Base-by-base conservation (phyloP, 2,888 invertebrate species). In the Ophion slaviceki region DNA sequence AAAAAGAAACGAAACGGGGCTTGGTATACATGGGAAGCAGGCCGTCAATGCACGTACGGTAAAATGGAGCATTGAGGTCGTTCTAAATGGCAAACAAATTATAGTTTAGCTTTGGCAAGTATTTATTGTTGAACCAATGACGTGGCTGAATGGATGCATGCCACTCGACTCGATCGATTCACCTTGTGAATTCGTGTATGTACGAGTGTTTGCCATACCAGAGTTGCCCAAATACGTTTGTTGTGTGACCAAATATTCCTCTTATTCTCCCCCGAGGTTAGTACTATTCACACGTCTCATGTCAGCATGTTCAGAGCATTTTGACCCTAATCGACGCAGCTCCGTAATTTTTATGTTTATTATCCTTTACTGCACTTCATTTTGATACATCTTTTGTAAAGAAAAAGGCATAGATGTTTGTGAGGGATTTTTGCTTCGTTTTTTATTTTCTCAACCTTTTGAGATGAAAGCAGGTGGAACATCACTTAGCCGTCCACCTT, bases 61-160 rank as follows among this genome's bases (percentile, higher is more conserved):
- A 6, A 28, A 70, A 62, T 75, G 61, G 67, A n/a, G 24, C 45
- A 80, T 68, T 64, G 47, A 74, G 20, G 62, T 57, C 24, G 57
- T 71, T 32, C 32, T 47, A 64, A 76, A 72, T 67, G 64, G 45
- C 11, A 61, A 67, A 77, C 77, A 81, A 80, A 84, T 80, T 84
- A 74, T 64, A 61, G 57, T 47, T 40, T 14, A 6, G 47, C 20
- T 59, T 66, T 59, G 71, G 72, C 71, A 76, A 77, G 67, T 77
- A 77, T 85, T 81, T 77, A 80, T 76, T 68, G 47, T 62, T 53
- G 53, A 68, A 67, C 74, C 28, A 62, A 57, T 77, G 77, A 77
- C 75, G 24, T 68, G 47, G 36, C 47, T 75, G 64, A 80, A 80
- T 59, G 32, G 10, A 47, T 28, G 10, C 14, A 61, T 24, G 3